Evolutionary conservation across 2,888 invertebrate species (phyloP).

Genomic region (Belgica antarctica): DNA sequence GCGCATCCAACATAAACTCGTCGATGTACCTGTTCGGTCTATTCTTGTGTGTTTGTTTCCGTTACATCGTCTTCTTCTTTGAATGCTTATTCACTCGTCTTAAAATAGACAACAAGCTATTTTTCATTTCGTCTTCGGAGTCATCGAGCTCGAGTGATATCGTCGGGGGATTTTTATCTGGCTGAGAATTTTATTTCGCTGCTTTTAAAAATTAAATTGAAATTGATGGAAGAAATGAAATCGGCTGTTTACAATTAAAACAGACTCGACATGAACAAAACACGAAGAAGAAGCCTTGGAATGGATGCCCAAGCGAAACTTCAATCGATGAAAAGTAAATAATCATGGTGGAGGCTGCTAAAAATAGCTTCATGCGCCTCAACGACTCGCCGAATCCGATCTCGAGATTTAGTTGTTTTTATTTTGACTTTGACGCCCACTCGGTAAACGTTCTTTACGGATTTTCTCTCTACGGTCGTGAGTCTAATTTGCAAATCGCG

Average conservation of each 20-base stretch:
- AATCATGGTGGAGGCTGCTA: constrained; percentile 19
- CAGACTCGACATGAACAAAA: too few species aligned
- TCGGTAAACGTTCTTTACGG: not conserved
- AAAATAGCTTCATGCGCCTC: constrained; percentile 1
- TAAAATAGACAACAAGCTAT: constrained; percentile 21
- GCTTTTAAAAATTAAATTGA: not conserved
- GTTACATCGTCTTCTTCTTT: not conserved
- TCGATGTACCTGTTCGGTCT: constrained; percentile 32
- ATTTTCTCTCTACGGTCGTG: not conserved
- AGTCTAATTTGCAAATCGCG: constrained; percentile 27
- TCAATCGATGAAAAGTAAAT: constrained; percentile 39
- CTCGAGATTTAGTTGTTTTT: constrained; percentile 21
- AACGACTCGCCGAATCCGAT: not conserved
- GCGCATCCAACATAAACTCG: constrained; percentile 15
- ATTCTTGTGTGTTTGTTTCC: not conserved
- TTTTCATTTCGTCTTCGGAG: constrained; percentile 9
- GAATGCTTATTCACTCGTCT: not conserved
- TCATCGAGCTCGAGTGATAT: not conserved
- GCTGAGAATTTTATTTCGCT: not conserved
- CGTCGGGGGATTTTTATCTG: not conserved
- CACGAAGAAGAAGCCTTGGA: constrained; percentile 28
- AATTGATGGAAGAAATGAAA: not conserved
- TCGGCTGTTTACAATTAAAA: constrained; percentile 38
- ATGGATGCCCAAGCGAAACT: constrained; percentile 12
- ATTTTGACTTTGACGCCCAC: constrained; percentile 40